Evolutionary conservation across 1,140 invertebrate species (phyloP), one percentile per base, ranked within the genome.

Genomic region (Drosophila tristis): DNA sequence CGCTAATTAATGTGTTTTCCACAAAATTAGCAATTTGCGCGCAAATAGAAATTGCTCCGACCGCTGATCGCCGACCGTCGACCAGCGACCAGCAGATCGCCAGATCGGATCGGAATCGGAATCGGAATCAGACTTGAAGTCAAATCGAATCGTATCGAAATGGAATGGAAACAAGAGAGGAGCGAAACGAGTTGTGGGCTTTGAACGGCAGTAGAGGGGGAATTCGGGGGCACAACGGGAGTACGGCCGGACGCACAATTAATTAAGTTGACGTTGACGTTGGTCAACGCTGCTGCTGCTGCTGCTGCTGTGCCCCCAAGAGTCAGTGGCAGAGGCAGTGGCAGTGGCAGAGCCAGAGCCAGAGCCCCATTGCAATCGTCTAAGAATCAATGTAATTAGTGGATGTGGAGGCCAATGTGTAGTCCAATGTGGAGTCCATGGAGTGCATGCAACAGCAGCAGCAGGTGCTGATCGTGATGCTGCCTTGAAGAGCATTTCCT

Each of bases 1-100:
- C 81, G 73, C 87, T 90, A 90, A 90, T 90, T 90, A 90, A 90
- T 90, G 86, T 82, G 78, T 82, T 90, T 86, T 80, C 84, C 84
- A 87, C 84, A 89, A 87, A 89, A 87, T 89, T 89, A 80, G 84
- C 84, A 87, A 87, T 89, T 87, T 85, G 78, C 78, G 74, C 82
- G 63, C 80, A 82, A 86, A 86, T 87, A 87, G 84, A 87, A 87
- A 87, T 89, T 79, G 75, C 78, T 29, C 25, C 68, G 68, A 31
- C 2, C 29, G 29, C 29, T 0, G 29, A 31, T 8, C 29, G 29
- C 0, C 8, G 31, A 31, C 3, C 31, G 31, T 0, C 23, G 23
- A 25, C 23, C 23, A 25, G 23, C 23, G 23, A 25, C 23, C 23
- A 25, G 23, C 31, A 31, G 31, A 31, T 31, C 31, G 31, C 5